phyloP scores from a whole-genome alignment of 1,140 invertebrate species.

The Eriocheir sinensis region DNA sequence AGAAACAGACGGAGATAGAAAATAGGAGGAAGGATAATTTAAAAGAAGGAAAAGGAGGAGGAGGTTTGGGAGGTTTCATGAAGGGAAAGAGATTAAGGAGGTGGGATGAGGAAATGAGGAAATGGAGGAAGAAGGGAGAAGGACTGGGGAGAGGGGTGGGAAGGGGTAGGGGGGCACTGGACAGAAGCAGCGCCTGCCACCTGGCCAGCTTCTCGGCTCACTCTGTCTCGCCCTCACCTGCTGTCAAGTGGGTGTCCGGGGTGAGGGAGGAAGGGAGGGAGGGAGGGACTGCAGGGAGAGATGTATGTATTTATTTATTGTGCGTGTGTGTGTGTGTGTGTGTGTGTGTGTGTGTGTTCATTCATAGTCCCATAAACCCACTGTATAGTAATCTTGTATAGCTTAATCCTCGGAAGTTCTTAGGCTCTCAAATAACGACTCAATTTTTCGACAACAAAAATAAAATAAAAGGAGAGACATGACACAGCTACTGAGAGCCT shows the following conservation, averaged over 20 bases:
- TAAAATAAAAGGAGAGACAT: too few species aligned
- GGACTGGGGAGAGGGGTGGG: not conserved
- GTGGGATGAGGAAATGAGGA: not conserved
- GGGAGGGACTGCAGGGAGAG: too few species aligned
- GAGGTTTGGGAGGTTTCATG: not conserved
- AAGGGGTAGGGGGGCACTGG: slow-evolving; percentile 20
- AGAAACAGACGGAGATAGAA: not conserved
- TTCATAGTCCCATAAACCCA: too few species aligned
- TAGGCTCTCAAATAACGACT: too few species aligned
- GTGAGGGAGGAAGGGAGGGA: slow-evolving; percentile 16
- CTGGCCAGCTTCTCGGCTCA: slow-evolving; percentile 55
- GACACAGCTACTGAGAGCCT: too few species aligned
- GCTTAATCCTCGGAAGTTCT: too few species aligned
- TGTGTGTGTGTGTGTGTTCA: too few species aligned
- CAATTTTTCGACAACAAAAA: too few species aligned
- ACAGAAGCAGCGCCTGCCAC: slow-evolving; percentile 64
- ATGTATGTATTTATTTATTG: too few species aligned
- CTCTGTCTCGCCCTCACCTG: slow-evolving; percentile 60
- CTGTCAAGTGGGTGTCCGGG: slow-evolving; percentile 52
- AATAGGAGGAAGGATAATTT: not conserved
- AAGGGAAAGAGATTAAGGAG: too few species aligned
- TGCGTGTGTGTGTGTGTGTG: too few species aligned
- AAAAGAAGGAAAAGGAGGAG: not conserved
- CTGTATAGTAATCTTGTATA: too few species aligned
- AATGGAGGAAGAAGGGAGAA: not conserved